Evolutionary conservation across 2,113 vertebrate genomes (phyloP).

Genomic region (Mellivora capensis): DNA sequence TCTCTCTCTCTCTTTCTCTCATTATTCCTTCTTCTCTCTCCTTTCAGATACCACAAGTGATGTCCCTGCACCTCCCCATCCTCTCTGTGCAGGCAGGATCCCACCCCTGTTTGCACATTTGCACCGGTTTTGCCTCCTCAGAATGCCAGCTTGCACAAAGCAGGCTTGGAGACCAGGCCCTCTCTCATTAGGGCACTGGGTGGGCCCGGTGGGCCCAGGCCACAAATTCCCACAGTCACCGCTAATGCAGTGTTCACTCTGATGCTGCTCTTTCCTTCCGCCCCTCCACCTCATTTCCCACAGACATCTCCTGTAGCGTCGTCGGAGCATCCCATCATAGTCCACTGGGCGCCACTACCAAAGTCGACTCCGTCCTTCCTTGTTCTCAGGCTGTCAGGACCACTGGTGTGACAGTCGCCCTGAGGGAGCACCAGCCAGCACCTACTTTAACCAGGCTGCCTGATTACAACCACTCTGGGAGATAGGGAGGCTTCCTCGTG

Average conservation of each 20-base stretch:
- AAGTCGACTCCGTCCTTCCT: neutral
- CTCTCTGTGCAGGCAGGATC: neutral
- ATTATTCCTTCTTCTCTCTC: neutral
- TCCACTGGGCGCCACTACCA: neutral
- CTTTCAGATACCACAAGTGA: neutral
- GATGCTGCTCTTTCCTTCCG: neutral
- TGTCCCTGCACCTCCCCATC: neutral
- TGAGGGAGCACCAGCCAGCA: neutral
- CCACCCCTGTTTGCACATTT: neutral
- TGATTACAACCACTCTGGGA: neutral
- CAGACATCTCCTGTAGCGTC: neutral
- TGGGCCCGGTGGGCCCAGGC: too few species aligned
- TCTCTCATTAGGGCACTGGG: neutral
- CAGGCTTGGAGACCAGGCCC: too few species aligned
- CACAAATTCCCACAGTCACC: neutral
- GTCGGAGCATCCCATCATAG: fast-evolving
- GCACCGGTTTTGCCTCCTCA: neutral
- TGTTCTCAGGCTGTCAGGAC: neutral
- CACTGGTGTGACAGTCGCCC: fast-evolving
- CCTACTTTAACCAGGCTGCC: neutral
- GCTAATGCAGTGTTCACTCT: neutral
- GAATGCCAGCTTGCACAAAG: neutral
- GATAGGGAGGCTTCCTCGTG: neutral
- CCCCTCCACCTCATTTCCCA: neutral
- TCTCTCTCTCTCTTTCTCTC: too few species aligned